Percentiles rank a stretch among this genome's conserved stretches.
phyloP scores from a whole-genome alignment of 1,140 invertebrate species.

The Leptopilina boulardi region DNA sequence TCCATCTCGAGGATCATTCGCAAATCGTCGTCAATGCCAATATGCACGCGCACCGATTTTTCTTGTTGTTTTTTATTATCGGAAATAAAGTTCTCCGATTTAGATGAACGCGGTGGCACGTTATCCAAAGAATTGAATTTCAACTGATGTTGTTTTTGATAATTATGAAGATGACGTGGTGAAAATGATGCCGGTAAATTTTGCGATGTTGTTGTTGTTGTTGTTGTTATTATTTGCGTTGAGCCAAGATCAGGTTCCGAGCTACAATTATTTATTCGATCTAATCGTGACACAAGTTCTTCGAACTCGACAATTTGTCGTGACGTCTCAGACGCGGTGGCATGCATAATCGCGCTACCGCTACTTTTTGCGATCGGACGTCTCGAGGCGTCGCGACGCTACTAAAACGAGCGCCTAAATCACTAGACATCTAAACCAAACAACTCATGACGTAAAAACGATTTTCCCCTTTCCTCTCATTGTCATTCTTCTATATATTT shows the following conservation, averaged over 20 bases:
- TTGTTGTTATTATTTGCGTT: slow-evolving; percentile 19
- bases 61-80: slow-evolving; percentile 43
- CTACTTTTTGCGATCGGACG: slow-evolving; percentile 45
- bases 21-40: slow-evolving; percentile 80
- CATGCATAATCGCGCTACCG: slow-evolving; percentile 52
- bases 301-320: slow-evolving; percentile 72
- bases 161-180: slow-evolving; percentile 25
- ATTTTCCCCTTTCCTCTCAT: slow-evolving; percentile 44
- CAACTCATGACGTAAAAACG: slow-evolving; percentile 46
- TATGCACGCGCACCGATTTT: slow-evolving; percentile 73
- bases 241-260: slow-evolving; percentile 30
- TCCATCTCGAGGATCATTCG: slow-evolving; percentile 81
- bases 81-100: slow-evolving; percentile 44
- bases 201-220: too few species aligned
- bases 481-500: background rate
- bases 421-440: slow-evolving; percentile 38
- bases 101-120: slow-evolving; percentile 44
- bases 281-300: slow-evolving; percentile 68
- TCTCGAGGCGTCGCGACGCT: slow-evolving; percentile 64
- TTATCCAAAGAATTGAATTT: slow-evolving; percentile 50
- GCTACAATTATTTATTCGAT: slow-evolving; percentile 67
- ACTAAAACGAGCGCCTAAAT: slow-evolving; percentile 65
- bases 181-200: background rate
- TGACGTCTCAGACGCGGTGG: slow-evolving; percentile 59
- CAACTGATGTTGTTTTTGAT: slow-evolving; percentile 41